phyloP scores from a whole-genome alignment of 2,888 invertebrate species.

The Oligia strigilis region DNA sequence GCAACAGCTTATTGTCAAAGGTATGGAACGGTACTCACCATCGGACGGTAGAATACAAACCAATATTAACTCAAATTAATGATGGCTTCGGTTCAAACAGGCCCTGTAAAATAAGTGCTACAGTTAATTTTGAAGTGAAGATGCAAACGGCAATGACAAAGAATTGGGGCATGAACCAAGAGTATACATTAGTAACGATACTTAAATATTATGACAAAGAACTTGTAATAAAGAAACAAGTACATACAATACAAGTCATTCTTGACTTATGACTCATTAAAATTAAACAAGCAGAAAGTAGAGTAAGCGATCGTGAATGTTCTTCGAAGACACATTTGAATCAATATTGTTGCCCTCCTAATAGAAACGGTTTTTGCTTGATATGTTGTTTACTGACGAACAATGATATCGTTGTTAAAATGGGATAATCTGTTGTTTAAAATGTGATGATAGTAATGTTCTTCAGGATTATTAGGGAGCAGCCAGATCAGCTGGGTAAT shows the following conservation, averaged over 20 bases:
- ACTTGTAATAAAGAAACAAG: conserved; percentile 12
- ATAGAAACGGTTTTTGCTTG: conserved; percentile 24
- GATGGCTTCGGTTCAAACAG: conserved; percentile 13
- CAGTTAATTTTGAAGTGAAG: conserved; percentile 12
- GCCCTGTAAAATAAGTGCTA: conserved; percentile 10
- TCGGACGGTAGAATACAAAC: conserved; percentile 10
- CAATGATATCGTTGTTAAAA: not conserved
- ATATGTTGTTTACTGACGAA: not conserved
- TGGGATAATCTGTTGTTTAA: not conserved
- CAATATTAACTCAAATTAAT: conserved; percentile 28
- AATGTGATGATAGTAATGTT: not conserved
- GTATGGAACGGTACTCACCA: not conserved
- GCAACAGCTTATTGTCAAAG: not conserved
- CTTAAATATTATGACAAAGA: conserved; percentile 37
- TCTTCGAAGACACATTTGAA: conserved; percentile 56
- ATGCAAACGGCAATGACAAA: conserved; percentile 4
- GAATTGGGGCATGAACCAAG: conserved; percentile 1
- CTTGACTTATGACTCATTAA: conserved; percentile 50
- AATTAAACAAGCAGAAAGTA: conserved; percentile 47
- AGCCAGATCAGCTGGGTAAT: not conserved
- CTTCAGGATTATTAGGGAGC: too few species aligned
- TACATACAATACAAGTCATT: conserved; percentile 12
- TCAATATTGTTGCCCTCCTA: conserved; percentile 56
- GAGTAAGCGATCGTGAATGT: conserved; percentile 30
- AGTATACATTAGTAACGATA: not conserved